These are phyloP conservation scores for Orthosia incerta DNA, from an alignment of 2,888 invertebrate species.

Conservation along the genomic window DNA sequence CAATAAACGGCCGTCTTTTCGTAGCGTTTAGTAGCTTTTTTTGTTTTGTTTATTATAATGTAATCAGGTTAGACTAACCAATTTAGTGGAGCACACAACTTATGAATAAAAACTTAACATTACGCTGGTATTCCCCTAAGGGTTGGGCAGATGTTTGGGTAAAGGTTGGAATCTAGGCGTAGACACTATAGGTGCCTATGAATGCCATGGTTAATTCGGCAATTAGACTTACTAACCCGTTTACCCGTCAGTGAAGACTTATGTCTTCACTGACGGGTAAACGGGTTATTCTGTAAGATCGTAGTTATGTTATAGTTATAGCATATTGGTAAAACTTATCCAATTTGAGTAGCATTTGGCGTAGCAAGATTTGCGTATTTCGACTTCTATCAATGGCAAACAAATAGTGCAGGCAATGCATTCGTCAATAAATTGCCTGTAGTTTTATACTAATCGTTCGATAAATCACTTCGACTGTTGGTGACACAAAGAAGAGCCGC, in stretches of 20 bases:
- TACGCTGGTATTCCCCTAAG: too few relatives aligned
- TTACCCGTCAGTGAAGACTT: slow-evolving; percentile 1
- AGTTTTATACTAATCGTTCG: not conserved
- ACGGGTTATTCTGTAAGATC: not conserved
- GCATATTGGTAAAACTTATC: not conserved
- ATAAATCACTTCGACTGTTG: slow-evolving; percentile 16
- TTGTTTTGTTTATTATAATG: not conserved
- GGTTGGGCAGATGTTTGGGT: too few relatives aligned
- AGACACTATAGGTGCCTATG: too few relatives aligned
- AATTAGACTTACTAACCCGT: not conserved
- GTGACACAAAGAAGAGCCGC: slow-evolving; percentile 7
- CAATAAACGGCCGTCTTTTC: not conserved
- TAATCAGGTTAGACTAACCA: not conserved
- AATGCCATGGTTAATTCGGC: not conserved
- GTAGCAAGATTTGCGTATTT: not conserved
- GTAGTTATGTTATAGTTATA: too few relatives aligned
- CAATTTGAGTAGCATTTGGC: slow-evolving; percentile 11
- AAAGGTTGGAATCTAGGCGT: too few relatives aligned
- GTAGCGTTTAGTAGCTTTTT: not conserved
- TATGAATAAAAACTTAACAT: not conserved
- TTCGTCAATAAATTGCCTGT: not conserved
- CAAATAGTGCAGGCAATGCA: not conserved
- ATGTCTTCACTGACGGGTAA: too few relatives aligned
- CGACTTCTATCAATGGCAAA: not conserved
- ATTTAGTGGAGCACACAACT: not conserved